Base-by-base conservation (phyloP, 1,140 invertebrate genomes). In the Oedothorax gibbosus region DNA sequence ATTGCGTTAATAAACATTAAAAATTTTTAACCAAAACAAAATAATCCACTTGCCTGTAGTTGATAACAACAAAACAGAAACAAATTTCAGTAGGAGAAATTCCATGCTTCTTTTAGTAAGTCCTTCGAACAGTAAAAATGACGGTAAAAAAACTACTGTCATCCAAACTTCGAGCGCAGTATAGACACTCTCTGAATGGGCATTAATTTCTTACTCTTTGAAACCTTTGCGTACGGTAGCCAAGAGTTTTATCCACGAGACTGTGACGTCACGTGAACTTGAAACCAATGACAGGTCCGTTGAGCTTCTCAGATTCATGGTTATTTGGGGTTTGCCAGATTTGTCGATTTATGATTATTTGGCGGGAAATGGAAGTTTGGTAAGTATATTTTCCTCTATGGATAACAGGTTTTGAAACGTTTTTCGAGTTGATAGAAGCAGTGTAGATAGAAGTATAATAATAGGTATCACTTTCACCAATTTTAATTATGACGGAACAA, bases 251-350 rank as follows among this genome's bases (percentile, higher is more conserved):
- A 81, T 69, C 53, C 14, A 60, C 21, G 78, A 11, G n/a, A 49
- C 11, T 50, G 54, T 81, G 78, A 81, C 78, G 78, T 81, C 78
- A 81, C 53, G 3, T 71, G 66, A 81, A 71, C 78, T 71, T 71
- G 53, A 71, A 68, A 71, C 78, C 78, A 81, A 81, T 81, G 53
- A 50, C 15, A 51, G 56, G 66, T 51, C 18, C 21, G 18, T 14
- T 18, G 50, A 35, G 54, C 20, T 56, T 35, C 64, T 18, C 18
- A 56, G 49, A 53, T 35, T 71, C 66, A 81, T 18, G 53, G 53
- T 81, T 81, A 57, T 75, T 54, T 54, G 54, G 14, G 53, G 12
- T 72, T 49, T 35, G 54, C 54, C 57, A 56, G 21, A 51, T 51
- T 18, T 12, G 12, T 62, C 18, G 57, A 15, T 62, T 62, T 18